phyloP scores from a whole-genome alignment of 2,797 vertebrate species.

The Crocodylus rhombifer region DNA sequence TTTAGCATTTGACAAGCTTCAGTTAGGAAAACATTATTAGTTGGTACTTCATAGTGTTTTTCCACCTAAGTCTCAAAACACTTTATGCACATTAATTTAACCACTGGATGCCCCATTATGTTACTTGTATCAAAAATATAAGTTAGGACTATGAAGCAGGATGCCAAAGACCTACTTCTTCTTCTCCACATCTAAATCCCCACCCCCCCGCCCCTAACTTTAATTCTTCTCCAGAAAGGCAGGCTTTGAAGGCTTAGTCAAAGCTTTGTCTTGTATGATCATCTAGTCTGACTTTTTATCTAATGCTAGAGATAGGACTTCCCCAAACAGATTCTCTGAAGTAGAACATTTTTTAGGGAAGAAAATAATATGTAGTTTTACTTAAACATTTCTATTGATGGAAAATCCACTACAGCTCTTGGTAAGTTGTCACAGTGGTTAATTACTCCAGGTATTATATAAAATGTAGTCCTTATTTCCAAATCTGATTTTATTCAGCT shows the following conservation, averaged over 20 bases:
- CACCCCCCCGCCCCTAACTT: not conserved
- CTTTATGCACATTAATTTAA: not conserved
- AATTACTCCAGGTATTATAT: too few species aligned
- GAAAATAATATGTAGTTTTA: not conserved
- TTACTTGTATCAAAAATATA: not conserved
- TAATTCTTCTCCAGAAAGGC: not conserved
- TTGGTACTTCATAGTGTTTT: not conserved
- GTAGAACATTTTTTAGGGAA: not conserved
- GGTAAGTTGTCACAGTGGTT: too few species aligned
- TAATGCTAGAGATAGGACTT: not conserved
- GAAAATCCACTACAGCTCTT: too few species aligned
- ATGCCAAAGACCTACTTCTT: not conserved
- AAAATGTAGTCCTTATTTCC: too few species aligned
- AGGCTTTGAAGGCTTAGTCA: not conserved
- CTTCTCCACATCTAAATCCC: not conserved
- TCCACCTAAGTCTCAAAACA: not conserved
- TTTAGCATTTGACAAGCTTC: not conserved
- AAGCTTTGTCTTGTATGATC: not conserved
- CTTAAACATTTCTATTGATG: too few species aligned
- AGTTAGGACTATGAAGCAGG: not conserved
- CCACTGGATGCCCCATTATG: not conserved
- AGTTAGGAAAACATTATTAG: slow-evolving; percentile 6
- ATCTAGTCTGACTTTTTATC: not conserved
- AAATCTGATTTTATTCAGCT: too few species aligned
- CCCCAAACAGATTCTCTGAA: not conserved